phyloP scores from a whole-genome alignment of 1,140 invertebrate species.

The Centruroides sculpturatus region DNA sequence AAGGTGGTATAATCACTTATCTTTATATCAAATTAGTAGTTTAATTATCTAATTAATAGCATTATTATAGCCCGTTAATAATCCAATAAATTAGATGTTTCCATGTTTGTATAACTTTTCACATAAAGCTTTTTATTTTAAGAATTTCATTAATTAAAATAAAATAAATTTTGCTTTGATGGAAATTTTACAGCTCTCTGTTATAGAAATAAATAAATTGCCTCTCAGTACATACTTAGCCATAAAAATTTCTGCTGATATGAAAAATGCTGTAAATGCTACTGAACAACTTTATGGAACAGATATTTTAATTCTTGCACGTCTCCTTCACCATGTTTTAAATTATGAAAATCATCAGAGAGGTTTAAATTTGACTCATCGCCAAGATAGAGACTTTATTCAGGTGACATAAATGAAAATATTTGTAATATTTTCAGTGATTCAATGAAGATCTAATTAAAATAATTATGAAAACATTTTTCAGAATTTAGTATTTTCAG shows the following conservation, averaged over 20 bases:
- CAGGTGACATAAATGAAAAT: slow-evolving; percentile 33
- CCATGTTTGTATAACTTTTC: too few species aligned
- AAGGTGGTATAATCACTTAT: too few species aligned
- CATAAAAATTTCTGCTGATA: slow-evolving; percentile 61
- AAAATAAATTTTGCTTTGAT: too few species aligned
- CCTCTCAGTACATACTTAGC: slow-evolving; percentile 75
- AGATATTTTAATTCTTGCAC: slow-evolving; percentile 65
- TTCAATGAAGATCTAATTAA: too few species aligned
- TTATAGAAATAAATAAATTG: slow-evolving; percentile 59
- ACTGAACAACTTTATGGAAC: slow-evolving; percentile 62
- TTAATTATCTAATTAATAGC: too few species aligned
- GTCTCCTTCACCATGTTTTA: slow-evolving; percentile 57
- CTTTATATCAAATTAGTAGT: too few species aligned
- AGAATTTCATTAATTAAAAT: too few species aligned
- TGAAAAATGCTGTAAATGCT: slow-evolving; percentile 41
- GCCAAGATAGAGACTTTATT: slow-evolving; percentile 87
- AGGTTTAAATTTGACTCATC: slow-evolving; percentile 82
- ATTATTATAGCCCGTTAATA: too few species aligned
- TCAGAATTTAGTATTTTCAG: slow-evolving; percentile 59
- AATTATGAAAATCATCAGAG: slow-evolving; percentile 49
- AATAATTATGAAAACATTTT: not conserved
- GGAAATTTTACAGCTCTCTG: slow-evolving; percentile 40
- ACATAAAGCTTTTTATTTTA: too few species aligned
- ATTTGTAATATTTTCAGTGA: not conserved
- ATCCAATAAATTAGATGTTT: too few species aligned